Evolutionary conservation across 2,797 vertebrate species (phyloP), one percentile per base, ranked within the genome.

Genomic region (Rhinella marina): DNA sequence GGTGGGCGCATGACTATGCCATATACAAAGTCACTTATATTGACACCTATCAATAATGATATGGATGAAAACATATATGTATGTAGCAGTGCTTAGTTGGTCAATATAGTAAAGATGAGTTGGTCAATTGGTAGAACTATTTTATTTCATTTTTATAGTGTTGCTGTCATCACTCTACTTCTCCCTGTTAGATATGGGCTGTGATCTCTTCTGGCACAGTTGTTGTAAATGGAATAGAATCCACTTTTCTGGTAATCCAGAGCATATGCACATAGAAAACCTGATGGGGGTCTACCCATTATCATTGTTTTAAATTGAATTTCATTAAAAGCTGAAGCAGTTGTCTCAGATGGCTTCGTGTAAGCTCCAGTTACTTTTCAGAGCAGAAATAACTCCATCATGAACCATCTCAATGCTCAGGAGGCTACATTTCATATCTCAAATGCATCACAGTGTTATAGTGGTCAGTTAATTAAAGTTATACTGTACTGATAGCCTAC

Each of bases 261-360:
- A 78, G 80, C 79, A 82, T 77, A 83, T 32, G 59, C 68, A 83
- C 54, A 76, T 61, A 83, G 57, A 62, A 82, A 82, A 86, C 48
- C 73, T 81, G 83, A 88, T 82, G 61, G 72, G 68, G 82, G 78
- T 82, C 73, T 77, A 23, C 77, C 72, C 81, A 78, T 89, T 86
- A 89, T 89, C 61, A 77, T 82, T 59, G 79, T 86, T 89, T 88
- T 78, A 78, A 89, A 86, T 78, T 82, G 84, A 89, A 86, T 89
- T 89, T 89, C 84, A 89, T 89, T 86, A 86, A 86, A 86, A 86
- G 78, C 84, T 89, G 82, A 81, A 86, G 87, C 83, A 79, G 76
- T 84, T 89, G 88, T 83, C 88, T 86, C 85, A 86, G 73, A 86
- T 89, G 88, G 88, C 81, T 83, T 83, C 62, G 48, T 79, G 62